A percentile compares a stretch with the other conserved stretches of the same genome.
phyloP scores from a whole-genome alignment of 2,113 vertebrate species.

The Limnothrissa miodon region DNA sequence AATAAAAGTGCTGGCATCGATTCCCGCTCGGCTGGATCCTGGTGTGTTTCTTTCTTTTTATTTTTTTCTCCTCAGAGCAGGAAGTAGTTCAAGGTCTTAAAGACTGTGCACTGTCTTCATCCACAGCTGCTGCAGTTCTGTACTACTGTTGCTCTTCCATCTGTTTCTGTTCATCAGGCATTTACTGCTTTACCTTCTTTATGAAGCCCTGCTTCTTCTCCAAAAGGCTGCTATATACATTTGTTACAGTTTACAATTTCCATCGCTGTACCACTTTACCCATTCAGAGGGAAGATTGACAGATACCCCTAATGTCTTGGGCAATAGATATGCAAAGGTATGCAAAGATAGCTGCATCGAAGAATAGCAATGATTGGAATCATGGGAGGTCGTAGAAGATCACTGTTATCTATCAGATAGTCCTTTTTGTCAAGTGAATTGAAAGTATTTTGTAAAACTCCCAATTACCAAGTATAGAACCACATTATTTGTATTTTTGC shows the following conservation, averaged over 20 bases:
- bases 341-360: too few species aligned
- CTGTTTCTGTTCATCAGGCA: neutral
- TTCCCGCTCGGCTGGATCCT: constrained; percentile 30
- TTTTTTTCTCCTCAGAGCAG: neutral
- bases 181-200: neutral
- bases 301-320: too few species aligned
- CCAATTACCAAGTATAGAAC: too few species aligned
- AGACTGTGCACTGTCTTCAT: constrained; percentile 3
- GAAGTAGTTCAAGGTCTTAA: constrained; percentile 18
- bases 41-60: too few species aligned
- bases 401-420: too few species aligned
- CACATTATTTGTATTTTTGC: too few species aligned
- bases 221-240: neutral
- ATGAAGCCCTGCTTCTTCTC: neutral
- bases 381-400: too few species aligned
- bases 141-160: neutral
- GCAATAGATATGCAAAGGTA: too few species aligned
- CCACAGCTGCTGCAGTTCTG: neutral
- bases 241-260: neutral
- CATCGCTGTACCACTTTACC: neutral
- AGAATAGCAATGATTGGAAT: too few species aligned
- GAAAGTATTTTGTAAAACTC: too few species aligned
- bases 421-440: too few species aligned
- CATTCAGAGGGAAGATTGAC: neutral
- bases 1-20: constrained; percentile 66